Percentiles rank a stretch among this genome's conserved stretches.
Conservation (phyloP, 2,888 invertebrate species). For the Drosophila gaucha region DNA sequence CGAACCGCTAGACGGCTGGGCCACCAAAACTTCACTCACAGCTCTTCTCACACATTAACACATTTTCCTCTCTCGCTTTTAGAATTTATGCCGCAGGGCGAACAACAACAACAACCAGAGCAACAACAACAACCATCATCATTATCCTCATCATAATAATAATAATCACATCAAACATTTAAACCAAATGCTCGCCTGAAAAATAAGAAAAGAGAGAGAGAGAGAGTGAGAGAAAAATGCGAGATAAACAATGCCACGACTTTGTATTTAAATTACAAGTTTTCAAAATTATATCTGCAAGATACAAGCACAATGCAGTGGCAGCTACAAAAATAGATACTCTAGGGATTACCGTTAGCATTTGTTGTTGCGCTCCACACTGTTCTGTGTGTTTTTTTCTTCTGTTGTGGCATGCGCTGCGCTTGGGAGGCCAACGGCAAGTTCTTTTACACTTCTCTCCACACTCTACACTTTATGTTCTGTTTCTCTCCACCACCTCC, state of each 20-base stretch:
- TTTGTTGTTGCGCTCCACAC: constrained; percentile 35
- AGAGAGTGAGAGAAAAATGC: constrained; percentile 2
- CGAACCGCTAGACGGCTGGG: constrained; percentile 68
- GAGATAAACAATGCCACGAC: constrained; percentile 69
- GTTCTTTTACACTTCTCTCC: constrained; percentile 32
- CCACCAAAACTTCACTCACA: constrained; percentile 28
- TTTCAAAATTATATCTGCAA: constrained; percentile 70
- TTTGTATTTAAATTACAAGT: constrained; percentile 77
- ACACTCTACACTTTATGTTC: constrained; percentile 2
- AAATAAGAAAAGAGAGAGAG: neutral
- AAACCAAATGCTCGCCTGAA: constrained; percentile 56
- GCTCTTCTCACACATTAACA: constrained; percentile 77
- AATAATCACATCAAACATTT: constrained; percentile 70
- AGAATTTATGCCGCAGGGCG: constrained; percentile 44
- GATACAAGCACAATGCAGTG: constrained; percentile 55
- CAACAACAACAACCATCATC: constrained; percentile 17
- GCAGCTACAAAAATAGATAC: constrained; percentile 70
- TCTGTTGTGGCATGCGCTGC: constrained; percentile 62
- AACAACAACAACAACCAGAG: constrained; percentile 19
- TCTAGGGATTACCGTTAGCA: constrained; percentile 76
- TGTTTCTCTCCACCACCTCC: neutral
- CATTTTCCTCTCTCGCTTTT: constrained; percentile 55
- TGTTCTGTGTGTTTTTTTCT: constrained; percentile 2
- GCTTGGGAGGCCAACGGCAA: constrained; percentile 76
- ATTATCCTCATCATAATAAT: constrained; percentile 41